These are phyloP conservation scores for Drosophila erecta DNA, from an alignment of 1,140 invertebrate genomes.

Conservation along the genomic window DNA sequence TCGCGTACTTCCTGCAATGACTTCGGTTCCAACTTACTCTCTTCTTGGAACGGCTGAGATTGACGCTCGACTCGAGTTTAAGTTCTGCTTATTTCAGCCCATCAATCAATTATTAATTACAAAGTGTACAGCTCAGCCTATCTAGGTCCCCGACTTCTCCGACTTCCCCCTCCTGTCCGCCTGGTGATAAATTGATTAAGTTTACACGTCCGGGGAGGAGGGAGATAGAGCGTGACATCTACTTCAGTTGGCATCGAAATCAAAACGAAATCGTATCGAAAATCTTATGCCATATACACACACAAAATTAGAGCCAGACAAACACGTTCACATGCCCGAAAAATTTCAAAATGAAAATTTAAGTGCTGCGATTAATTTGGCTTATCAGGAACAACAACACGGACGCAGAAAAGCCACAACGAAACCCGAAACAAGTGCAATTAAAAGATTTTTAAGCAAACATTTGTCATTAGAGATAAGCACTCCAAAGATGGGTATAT, in stretches of 20 bases:
- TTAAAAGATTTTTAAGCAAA: conserved; percentile 83
- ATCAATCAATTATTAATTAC: conserved; percentile 83
- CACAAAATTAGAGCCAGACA: conserved; percentile 10
- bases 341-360: conserved; percentile 79
- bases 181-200: conserved; percentile 74
- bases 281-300: conserved; percentile 30
- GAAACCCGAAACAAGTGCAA: conserved; percentile 73
- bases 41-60: conserved; percentile 9
- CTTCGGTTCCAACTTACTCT: not conserved
- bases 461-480: conserved; percentile 82
- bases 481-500: conserved; percentile 3
- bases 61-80: conserved; percentile 7
- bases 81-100: conserved; percentile 51
- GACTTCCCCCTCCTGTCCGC: not conserved
- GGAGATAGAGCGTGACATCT: conserved; percentile 25
- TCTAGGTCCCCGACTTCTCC: conserved; percentile 7
- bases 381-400: conserved; percentile 57
- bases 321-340: conserved; percentile 23
- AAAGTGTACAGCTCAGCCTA: conserved; percentile 48
- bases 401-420: conserved; percentile 17
- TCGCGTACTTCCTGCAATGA: not conserved
- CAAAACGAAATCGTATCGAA: conserved; percentile 50
- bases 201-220: conserved; percentile 54
- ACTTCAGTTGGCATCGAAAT: conserved; percentile 40
- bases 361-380: conserved; percentile 83